A percentile compares a stretch with the other conserved stretches of the same genome.
Conservation (phyloP, 2,797 vertebrate genomes). For the Trachurus trachurus region DNA sequence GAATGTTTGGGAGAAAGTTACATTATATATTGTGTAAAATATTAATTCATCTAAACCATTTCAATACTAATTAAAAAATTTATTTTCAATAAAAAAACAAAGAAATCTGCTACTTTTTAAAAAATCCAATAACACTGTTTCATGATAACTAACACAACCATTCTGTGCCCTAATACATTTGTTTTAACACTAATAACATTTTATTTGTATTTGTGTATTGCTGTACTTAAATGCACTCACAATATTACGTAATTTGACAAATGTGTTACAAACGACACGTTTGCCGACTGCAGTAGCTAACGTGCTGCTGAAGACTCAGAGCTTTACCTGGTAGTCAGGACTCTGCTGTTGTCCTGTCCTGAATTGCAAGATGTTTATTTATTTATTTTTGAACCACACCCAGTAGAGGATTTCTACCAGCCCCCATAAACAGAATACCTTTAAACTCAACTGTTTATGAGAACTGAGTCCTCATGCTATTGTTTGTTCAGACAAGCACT, state of each 20-base stretch:
- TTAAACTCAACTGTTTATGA: conserved; percentile 6
- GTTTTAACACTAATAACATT: background rate
- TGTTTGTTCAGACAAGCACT: conserved; percentile 17
- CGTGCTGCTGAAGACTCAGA: too few species aligned
- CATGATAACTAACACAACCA: background rate
- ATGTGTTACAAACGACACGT: too few species aligned
- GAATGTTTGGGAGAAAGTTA: conserved; percentile 15
- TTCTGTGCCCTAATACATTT: background rate
- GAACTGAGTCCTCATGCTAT: conserved; percentile 1
- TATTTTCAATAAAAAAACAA: conserved; percentile 70
- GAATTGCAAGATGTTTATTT: background rate
- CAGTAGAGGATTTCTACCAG: background rate
- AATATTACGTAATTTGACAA: too few species aligned
- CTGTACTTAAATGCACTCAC: background rate
- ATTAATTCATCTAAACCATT: conserved; percentile 31
- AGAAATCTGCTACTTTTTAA: background rate
- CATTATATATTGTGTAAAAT: background rate
- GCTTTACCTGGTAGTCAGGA: background rate
- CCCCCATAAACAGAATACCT: background rate
- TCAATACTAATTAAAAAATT: conserved; percentile 1
- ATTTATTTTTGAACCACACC: conserved; percentile 1
- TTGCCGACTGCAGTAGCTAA: too few species aligned
- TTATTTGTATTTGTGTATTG: background rate
- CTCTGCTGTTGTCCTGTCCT: fast-evolving
- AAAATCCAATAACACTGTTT: background rate